Conservation (phyloP, 2,888 invertebrate genomes). For the Hydrotaea diabolus region DNA sequence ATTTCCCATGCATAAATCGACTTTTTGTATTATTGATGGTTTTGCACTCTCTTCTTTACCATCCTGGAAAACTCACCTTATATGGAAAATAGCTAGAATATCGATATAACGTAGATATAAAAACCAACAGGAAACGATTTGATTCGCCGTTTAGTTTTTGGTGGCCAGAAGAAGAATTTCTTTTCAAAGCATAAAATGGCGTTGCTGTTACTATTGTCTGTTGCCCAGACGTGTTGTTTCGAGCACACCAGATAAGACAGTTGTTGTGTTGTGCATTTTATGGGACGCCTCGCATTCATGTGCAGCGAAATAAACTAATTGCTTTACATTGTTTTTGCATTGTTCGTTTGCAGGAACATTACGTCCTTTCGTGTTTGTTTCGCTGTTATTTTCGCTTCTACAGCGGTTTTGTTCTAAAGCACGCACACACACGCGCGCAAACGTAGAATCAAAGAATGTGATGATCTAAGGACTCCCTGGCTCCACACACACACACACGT, state of each 20-base stretch:
- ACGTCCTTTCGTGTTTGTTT: neutral
- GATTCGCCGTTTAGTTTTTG: neutral
- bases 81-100: too few relatives aligned
- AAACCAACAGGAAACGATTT: neutral
- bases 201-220: slow-evolving; percentile 4
- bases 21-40: too few relatives aligned
- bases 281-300: slow-evolving; percentile 54
- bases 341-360: slow-evolving; percentile 11
- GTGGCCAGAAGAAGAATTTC: neutral
- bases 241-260: slow-evolving; percentile 23
- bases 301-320: slow-evolving; percentile 64
- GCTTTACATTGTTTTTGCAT: slow-evolving; percentile 56
- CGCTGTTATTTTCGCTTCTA: neutral
- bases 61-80: too few relatives aligned
- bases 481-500: neutral
- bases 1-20: too few relatives aligned
- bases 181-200: neutral
- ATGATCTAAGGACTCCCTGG: slow-evolving; percentile 25
- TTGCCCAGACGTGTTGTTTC: neutral
- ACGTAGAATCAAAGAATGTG: neutral
- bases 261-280: slow-evolving; percentile 36
- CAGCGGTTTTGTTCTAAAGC: slow-evolving; percentile 7
- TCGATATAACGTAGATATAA: neutral
- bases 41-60: too few relatives aligned
- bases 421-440: too few relatives aligned